A percentile compares a stretch with the other conserved stretches of the same genome.
These are phyloP conservation scores for Oreochromis aureus DNA, from an alignment of 2,113 vertebrate genomes.

Conservation along the genomic window DNA sequence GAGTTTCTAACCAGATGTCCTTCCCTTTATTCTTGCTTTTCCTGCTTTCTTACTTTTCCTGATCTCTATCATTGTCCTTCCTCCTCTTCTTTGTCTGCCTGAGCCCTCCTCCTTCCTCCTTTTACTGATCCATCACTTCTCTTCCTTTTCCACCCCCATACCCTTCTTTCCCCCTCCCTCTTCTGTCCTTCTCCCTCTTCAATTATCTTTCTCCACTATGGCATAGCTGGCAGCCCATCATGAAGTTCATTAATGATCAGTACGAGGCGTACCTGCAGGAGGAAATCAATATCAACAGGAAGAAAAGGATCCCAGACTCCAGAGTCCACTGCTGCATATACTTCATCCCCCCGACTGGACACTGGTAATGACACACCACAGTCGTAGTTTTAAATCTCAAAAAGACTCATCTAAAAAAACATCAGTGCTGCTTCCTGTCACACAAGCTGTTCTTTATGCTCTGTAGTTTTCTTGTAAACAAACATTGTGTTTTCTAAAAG, in stretches of 20 bases:
- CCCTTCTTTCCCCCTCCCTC: not conserved
- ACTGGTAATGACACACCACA: slow-evolving; percentile 74
- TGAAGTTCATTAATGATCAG: slow-evolving; percentile 98
- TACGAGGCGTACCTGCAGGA: slow-evolving; percentile 97
- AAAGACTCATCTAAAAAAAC: not conserved
- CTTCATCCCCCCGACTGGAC: slow-evolving; percentile 96
- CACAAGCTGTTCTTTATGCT: not conserved
- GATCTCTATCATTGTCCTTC: not conserved
- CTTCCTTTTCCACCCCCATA: not conserved
- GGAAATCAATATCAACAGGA: slow-evolving; percentile 92
- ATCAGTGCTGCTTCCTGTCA: not conserved
- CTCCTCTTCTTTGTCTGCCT: not conserved
- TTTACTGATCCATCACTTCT: not conserved
- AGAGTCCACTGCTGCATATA: slow-evolving; percentile 98
- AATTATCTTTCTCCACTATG: not conserved
- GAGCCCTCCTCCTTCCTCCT: not conserved
- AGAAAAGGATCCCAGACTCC: slow-evolving; percentile 93
- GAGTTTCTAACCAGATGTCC: not conserved
- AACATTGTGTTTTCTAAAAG: not conserved
- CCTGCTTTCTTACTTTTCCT: not conserved
- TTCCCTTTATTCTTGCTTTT: not conserved
- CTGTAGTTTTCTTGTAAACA: not conserved
- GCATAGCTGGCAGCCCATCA: slow-evolving; percentile 94
- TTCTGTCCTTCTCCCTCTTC: not conserved
- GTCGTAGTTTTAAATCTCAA: not conserved